phyloP scores from a whole-genome alignment of 2,797 vertebrate species.

The Notolabrus celidotus region DNA sequence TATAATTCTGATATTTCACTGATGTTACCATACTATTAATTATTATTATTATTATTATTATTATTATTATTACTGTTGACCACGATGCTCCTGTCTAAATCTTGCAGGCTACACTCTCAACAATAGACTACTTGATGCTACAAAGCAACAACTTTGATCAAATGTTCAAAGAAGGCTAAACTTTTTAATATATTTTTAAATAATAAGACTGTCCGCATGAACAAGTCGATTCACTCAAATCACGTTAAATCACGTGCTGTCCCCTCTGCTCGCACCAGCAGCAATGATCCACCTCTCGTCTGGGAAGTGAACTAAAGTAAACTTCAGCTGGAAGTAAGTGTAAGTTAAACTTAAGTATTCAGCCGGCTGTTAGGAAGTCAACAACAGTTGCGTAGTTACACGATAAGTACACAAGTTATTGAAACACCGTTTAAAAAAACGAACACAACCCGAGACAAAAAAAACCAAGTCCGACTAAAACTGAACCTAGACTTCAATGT shows the following conservation, averaged over 20 bases:
- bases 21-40: too few species aligned
- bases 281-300: background rate
- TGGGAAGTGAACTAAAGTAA: background rate
- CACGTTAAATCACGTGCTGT: too few species aligned
- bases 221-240: too few species aligned
- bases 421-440: too few species aligned
- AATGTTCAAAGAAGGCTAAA: background rate
- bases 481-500: background rate
- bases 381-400: background rate
- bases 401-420: background rate
- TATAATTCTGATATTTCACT: too few species aligned
- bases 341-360: background rate
- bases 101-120: background rate
- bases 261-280: background rate
- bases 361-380: background rate
- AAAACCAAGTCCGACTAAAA: background rate
- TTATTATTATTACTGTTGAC: background rate
- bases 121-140: slow-evolving; percentile 15
- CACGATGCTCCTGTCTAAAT: background rate
- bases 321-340: background rate
- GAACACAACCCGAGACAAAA: background rate
- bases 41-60: background rate
- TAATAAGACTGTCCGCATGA: background rate
- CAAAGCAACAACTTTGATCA: slow-evolving; percentile 34
- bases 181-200: too few species aligned